Conservation (phyloP, 2,797 vertebrate species). For the Alcedo quadribrachys region DNA sequence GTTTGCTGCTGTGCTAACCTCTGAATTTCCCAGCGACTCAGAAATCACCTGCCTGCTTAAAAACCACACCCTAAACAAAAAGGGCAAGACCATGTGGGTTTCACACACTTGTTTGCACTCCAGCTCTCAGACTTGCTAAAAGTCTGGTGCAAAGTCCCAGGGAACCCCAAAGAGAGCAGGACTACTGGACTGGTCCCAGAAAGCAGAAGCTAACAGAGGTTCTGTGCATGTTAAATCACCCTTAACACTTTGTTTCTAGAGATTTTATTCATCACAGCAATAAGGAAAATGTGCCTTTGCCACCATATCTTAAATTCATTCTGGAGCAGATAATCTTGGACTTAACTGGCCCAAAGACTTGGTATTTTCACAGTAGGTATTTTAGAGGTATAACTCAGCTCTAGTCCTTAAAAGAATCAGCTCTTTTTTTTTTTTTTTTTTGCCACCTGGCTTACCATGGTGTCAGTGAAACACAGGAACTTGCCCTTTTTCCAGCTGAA, state of each 20-base stretch:
- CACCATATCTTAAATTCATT: not conserved
- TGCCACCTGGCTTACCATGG: not conserved
- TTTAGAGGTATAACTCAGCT: not conserved
- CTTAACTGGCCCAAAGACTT: not conserved
- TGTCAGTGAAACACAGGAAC: not conserved
- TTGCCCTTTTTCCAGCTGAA: not conserved
- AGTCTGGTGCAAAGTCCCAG: not conserved
- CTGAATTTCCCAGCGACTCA: not conserved
- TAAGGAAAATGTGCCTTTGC: not conserved
- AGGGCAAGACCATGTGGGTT: not conserved
- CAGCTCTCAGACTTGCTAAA: accelerated
- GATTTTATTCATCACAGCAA: not conserved
- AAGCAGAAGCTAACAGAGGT: not conserved
- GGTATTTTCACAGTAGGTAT: not conserved
- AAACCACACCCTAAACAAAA: not conserved
- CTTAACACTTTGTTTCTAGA: not conserved
- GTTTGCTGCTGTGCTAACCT: not conserved
- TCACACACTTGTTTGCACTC: not conserved
- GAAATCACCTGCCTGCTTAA: not conserved
- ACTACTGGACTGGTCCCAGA: not conserved
- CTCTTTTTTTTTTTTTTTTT: not conserved
- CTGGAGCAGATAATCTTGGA: not conserved
- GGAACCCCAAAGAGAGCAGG: not conserved
- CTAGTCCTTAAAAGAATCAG: not conserved
- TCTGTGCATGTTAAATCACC: not conserved